A percentile compares a stretch with the other conserved stretches of the same genome.
Conservation (phyloP, 2,113 vertebrate species). For the Notechis scutatus region DNA sequence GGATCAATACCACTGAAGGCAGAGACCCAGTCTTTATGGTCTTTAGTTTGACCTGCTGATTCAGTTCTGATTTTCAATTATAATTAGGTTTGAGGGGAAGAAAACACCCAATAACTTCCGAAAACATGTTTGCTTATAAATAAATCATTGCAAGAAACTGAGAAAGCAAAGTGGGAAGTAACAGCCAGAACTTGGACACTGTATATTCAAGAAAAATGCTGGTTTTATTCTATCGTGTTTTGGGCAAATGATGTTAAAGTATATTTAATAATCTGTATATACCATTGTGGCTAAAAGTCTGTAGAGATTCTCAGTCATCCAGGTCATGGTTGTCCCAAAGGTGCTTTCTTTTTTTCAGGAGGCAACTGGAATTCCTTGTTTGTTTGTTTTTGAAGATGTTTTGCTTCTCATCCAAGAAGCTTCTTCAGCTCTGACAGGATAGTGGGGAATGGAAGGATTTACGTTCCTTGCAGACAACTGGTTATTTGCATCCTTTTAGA, state of each 20-base stretch:
- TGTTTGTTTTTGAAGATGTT: no score
- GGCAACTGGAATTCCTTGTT: no score
- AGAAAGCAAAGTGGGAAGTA: background rate
- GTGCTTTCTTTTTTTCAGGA: no score
- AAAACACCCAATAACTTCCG: background rate
- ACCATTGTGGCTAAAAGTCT: background rate
- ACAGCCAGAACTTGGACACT: no score
- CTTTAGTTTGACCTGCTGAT: background rate
- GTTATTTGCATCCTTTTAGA: no score
- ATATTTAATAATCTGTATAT: background rate
- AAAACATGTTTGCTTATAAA: background rate
- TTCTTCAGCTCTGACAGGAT: no score
- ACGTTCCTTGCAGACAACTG: no score
- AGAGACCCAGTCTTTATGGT: background rate
- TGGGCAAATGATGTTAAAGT: background rate
- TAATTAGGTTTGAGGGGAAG: conserved; percentile 8
- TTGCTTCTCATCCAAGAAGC: no score
- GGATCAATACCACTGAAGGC: conserved; percentile 20
- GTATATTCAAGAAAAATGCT: no score
- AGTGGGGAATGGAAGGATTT: no score
- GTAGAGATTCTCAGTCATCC: no score
- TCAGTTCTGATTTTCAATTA: conserved; percentile 27
- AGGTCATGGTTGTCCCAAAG: no score
- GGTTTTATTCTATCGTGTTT: background rate
- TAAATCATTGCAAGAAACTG: background rate